These are phyloP conservation scores for Dryas iulia DNA, from an alignment of 1,140 invertebrate species.

Conservation along the genomic window DNA sequence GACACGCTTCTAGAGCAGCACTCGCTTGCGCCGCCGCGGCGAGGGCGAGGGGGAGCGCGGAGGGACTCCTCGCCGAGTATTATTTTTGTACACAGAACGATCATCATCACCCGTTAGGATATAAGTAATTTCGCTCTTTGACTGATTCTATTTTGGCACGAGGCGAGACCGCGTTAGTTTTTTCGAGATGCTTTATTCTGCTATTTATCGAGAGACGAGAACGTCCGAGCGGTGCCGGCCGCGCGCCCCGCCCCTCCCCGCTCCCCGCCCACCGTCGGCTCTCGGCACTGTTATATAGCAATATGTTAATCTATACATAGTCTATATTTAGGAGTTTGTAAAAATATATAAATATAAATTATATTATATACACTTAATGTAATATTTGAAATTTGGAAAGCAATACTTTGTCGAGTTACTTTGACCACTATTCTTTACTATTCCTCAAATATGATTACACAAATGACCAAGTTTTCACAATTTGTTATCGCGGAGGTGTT, in stretches of 20 bases:
- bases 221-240: slow-evolving; percentile 21
- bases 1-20: neutral
- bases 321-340: slow-evolving; percentile 40
- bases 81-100: slow-evolving; percentile 4
- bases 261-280: slow-evolving; percentile 1
- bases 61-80: neutral
- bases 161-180: slow-evolving; percentile 5
- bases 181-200: slow-evolving; percentile 29
- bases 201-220: slow-evolving; percentile 23
- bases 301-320: slow-evolving; percentile 34
- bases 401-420: slow-evolving; percentile 47
- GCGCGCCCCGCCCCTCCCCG: neutral
- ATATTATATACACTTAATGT: slow-evolving; percentile 40
- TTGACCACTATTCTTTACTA: slow-evolving; percentile 25
- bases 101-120: neutral
- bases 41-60: neutral
- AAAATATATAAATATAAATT: slow-evolving; percentile 44
- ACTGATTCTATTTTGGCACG: neutral
- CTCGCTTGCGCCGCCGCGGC: neutral
- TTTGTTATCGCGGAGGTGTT: slow-evolving; percentile 42
- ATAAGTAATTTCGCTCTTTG: neutral
- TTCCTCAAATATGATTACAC: slow-evolving; percentile 31
- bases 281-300: slow-evolving; percentile 36
- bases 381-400: slow-evolving; percentile 36
- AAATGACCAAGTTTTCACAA: slow-evolving; percentile 63